Evolutionary conservation across 1,140 invertebrate species (phyloP), one percentile per base, ranked within the genome.

Genomic region (Macrobrachium rosenbergii): DNA sequence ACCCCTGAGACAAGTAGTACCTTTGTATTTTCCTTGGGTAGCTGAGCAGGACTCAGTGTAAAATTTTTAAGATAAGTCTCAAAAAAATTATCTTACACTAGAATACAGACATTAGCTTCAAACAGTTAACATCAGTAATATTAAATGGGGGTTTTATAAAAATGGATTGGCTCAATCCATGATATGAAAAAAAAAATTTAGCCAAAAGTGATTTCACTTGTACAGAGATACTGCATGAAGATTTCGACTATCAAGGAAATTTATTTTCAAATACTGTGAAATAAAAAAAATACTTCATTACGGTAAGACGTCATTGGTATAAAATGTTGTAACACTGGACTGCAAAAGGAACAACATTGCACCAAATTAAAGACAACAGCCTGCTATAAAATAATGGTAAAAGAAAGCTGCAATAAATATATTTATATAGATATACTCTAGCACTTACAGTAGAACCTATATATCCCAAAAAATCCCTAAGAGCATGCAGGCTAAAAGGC

Each of bases 1-100:
- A 87, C 85, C 85, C 85, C 85, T 87, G 85, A 87, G 85, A 87
- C 85, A 63, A 87, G 85, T 87, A 87, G 85, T 87, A 87, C 85
- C 85, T 87, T 87, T 87, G 85, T 87, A 87, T 81, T 87, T 52
- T 82, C 69, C 85, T 87, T 82, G 85, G 85, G 85, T 79, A 87
- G 85, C 85, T 87, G 85, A 87, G 78, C 85, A 87, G 72, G 52
- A 76, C 73, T 75, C 63, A 87, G 64, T 78, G 69, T 87, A 69
- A 62, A 73, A 79, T 60, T 75, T 37, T 52, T 75, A 67, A 60
- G 52, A 64, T 73, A 76, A 64, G 58, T 59, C 60, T 81, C 60
- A 10, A n/a, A 45, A 62, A 62, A 7, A 81, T 75, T 59, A 73
- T 60, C 76, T 79, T 86, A 86, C 52, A 86, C 52, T 52, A 52